Conservation (phyloP, 1,140 invertebrate species). For the Achatina immaculata region DNA sequence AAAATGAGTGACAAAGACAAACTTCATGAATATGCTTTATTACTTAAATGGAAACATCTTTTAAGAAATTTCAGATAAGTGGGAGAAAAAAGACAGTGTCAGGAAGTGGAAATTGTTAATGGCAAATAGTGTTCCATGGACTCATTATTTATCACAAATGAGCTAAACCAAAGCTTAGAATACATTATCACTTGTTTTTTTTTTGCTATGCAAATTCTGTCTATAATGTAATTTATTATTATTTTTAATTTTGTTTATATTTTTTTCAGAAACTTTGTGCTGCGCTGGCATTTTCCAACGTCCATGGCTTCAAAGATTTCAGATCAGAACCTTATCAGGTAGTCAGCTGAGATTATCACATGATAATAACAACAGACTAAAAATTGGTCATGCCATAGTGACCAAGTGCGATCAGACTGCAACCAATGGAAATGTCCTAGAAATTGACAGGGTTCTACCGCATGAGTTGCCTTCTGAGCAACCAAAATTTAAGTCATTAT, state of each 20-base stretch:
- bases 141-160: too few species aligned
- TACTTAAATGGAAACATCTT: too few species aligned
- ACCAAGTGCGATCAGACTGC: constrained; percentile 71
- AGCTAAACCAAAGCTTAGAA: too few species aligned
- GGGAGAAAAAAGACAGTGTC: too few species aligned
- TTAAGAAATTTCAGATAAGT: too few species aligned
- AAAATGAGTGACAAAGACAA: too few species aligned
- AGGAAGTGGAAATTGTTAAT: too few species aligned
- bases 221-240: too few species aligned
- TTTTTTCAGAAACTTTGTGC: constrained; percentile 42
- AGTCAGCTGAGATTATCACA: constrained; percentile 36
- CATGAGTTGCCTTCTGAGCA: background rate
- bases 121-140: too few species aligned
- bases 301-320: constrained; percentile 24
- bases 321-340: constrained; percentile 35
- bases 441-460: constrained; percentile 72
- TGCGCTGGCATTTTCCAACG: constrained; percentile 47
- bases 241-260: background rate
- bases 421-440: constrained; percentile 75
- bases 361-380: constrained; percentile 24
- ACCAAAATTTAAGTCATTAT: background rate
- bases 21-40: too few species aligned
- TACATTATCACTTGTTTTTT: too few species aligned
- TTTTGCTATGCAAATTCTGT: too few species aligned
- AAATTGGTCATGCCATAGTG: constrained; percentile 40